Evolutionary conservation across 2,113 vertebrate species (phyloP).

Genomic region (Melanostigma gelatinosum): DNA sequence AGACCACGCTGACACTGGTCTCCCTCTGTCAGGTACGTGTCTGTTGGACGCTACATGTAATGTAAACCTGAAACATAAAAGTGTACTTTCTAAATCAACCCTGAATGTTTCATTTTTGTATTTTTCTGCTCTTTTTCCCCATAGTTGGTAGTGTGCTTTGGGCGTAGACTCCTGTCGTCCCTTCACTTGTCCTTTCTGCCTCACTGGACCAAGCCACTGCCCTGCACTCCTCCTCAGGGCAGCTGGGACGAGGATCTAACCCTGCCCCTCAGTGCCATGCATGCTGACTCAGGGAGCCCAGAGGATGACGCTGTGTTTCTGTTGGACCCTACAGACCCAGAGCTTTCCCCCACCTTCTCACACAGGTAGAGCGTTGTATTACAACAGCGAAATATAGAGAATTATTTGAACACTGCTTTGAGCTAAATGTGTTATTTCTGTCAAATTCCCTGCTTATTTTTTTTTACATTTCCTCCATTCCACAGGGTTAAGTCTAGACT

Average conservation of each 20-base stretch:
- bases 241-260: slow-evolving; percentile 79
- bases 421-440: neutral
- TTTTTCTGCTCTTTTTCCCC: slow-evolving; percentile 17
- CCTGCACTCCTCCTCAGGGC: slow-evolving; percentile 82
- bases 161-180: slow-evolving; percentile 80
- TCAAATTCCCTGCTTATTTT: neutral
- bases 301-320: slow-evolving; percentile 77
- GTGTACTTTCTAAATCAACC: neutral
- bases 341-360: slow-evolving; percentile 73
- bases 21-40: slow-evolving; percentile 82
- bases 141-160: slow-evolving; percentile 56
- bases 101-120: neutral
- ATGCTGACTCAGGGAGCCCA: slow-evolving; percentile 72
- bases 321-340: slow-evolving; percentile 19
- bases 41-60: neutral
- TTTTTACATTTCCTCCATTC: slow-evolving; percentile 30
- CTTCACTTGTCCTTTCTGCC: slow-evolving; percentile 68
- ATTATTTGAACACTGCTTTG: neutral
- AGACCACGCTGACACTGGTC: slow-evolving; percentile 75
- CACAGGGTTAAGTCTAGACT: slow-evolving; percentile 72
- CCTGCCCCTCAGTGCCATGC: slow-evolving; percentile 74
- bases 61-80: neutral
- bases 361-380: slow-evolving; percentile 62
- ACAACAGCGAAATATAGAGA: neutral
- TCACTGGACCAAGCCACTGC: slow-evolving; percentile 64